Percentiles rank a stretch among this genome's conserved stretches.
These are phyloP conservation scores for Leptinotarsa juncta DNA, from an alignment of 2,888 invertebrate genomes.

Conservation along the genomic window DNA sequence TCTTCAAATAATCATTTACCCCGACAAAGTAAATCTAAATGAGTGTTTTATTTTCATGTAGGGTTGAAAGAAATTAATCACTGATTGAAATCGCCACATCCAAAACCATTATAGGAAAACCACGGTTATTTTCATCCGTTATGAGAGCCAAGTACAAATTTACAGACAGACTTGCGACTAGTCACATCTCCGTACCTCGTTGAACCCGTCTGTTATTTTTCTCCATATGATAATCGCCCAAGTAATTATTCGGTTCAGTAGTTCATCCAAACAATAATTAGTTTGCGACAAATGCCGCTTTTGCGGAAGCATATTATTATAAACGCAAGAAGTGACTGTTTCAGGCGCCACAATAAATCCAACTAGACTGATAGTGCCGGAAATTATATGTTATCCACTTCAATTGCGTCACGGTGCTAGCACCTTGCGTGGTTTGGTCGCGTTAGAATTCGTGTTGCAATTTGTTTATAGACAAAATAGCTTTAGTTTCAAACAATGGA, in stretches of 20 bases:
- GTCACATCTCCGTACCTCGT: neutral
- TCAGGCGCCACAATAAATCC: conserved; percentile 45
- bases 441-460: conserved; percentile 25
- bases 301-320: conserved; percentile 22
- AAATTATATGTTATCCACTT: conserved; percentile 45
- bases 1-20: too few relatives aligned
- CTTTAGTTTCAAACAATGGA: neutral
- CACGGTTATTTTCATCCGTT: neutral
- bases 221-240: neutral
- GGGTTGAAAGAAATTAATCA: too few relatives aligned
- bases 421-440: conserved; percentile 36
- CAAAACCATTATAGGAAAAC: too few relatives aligned
- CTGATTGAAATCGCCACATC: too few relatives aligned
- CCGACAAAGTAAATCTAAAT: too few relatives aligned
- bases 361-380: conserved; percentile 41
- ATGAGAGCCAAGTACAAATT: neutral
- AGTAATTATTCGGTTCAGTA: conserved; percentile 12
- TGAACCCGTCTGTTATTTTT: neutral
- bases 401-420: conserved; percentile 32
- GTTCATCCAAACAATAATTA: conserved; percentile 26
- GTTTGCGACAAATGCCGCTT: conserved; percentile 25
- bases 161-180: neutral
- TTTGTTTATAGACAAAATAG: neutral
- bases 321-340: conserved; percentile 27
- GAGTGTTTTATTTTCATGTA: too few relatives aligned